A percentile compares a stretch with the other conserved stretches of the same genome.
These are phyloP conservation scores for Brenthis daphne DNA, from an alignment of 2,888 invertebrate species.

Conservation along the genomic window DNA sequence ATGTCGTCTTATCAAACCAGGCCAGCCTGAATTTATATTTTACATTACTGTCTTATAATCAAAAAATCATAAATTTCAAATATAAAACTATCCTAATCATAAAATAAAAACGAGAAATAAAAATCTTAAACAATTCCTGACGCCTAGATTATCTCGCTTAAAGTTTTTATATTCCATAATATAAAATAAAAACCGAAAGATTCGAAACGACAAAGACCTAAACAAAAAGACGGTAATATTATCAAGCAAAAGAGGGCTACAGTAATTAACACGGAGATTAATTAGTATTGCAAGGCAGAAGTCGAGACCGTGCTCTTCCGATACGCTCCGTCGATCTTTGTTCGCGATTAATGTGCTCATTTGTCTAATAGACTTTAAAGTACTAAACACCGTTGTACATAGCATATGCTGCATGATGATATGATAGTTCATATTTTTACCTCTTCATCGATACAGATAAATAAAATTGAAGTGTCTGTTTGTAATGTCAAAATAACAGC, in stretches of 20 bases:
- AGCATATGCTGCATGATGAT: neutral
- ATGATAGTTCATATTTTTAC: neutral
- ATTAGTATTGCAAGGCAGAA: constrained; percentile 69
- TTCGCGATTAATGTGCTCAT: constrained; percentile 37
- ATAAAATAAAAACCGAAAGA: constrained; percentile 10
- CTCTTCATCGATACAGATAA: neutral
- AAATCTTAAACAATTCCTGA: constrained; percentile 11
- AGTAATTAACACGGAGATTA: constrained; percentile 74
- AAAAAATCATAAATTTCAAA: neutral
- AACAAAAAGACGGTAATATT: constrained; percentile 16
- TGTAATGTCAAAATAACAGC: too few species aligned
- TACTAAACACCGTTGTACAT: constrained; percentile 6
- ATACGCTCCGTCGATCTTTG: constrained; percentile 48
- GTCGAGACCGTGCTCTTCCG: constrained; percentile 44
- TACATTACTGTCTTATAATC: too few species aligned
- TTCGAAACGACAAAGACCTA: constrained; percentile 7
- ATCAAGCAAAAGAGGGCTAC: constrained; percentile 45
- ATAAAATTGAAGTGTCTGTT: too few species aligned
- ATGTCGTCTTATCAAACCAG: too few species aligned
- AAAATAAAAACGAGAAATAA: neutral
- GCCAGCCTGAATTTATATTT: too few species aligned
- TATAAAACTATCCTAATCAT: neutral
- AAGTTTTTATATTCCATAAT: constrained; percentile 1
- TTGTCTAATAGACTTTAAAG: constrained; percentile 29
- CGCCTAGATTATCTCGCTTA: constrained; percentile 4